phyloP scores from a whole-genome alignment of 2,113 vertebrate species.

The pig (Sus scrofa) region DNA sequence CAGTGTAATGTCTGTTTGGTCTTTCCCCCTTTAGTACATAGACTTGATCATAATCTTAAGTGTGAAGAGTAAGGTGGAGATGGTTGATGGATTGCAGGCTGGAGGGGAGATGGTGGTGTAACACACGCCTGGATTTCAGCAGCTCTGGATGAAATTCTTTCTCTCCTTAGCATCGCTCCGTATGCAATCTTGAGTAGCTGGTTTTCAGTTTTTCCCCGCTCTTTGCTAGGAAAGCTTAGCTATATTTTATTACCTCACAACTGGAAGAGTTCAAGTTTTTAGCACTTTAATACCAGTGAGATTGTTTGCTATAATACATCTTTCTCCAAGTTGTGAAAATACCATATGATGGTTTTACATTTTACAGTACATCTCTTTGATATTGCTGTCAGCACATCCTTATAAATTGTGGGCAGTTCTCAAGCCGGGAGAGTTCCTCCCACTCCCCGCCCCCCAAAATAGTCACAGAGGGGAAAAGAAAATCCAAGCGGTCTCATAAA shows the following conservation, averaged over 20 bases:
- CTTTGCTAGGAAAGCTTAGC: background rate
- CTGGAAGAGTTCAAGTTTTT: background rate
- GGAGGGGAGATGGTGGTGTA: background rate
- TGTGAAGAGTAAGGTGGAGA: background rate
- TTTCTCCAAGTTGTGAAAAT: slow-evolving; percentile 31
- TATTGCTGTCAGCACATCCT: background rate
- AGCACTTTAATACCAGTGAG: background rate
- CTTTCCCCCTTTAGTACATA: background rate
- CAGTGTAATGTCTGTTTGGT: slow-evolving; percentile 15
- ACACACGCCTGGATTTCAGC: slow-evolving; percentile 34
- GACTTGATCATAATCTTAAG: background rate
- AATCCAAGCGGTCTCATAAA: background rate
- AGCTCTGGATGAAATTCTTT: slow-evolving; percentile 31
- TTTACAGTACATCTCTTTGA: background rate
- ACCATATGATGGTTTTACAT: background rate
- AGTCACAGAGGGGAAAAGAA: background rate
- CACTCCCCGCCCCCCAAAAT: accelerated
- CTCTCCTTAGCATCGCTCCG: background rate
- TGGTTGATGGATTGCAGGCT: slow-evolving; percentile 31
- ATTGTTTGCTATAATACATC: background rate
- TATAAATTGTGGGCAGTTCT: slow-evolving; percentile 32
- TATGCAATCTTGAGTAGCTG: background rate
- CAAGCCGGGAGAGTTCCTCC: background rate
- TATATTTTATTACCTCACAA: background rate
- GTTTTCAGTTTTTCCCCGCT: slow-evolving; percentile 32